These are phyloP conservation scores for Mimas tiliae DNA, from an alignment of 2,888 invertebrate species.

Conservation along the genomic window DNA sequence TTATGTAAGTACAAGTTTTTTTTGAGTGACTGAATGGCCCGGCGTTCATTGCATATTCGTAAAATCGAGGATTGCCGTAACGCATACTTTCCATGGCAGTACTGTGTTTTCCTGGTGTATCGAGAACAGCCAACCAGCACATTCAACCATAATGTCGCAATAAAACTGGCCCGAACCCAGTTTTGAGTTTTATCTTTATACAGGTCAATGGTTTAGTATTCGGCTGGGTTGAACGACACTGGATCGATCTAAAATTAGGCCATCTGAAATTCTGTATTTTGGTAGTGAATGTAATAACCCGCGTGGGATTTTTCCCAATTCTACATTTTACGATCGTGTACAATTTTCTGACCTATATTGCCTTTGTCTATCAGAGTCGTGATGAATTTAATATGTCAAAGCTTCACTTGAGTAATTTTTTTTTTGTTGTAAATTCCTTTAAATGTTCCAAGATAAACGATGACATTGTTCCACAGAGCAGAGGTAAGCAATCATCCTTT, in stretches of 20 bases:
- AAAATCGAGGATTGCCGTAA: too few species aligned
- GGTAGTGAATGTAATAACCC: constrained; percentile 36
- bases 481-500: not conserved
- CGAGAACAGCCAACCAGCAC: not conserved
- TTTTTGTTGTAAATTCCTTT: not conserved
- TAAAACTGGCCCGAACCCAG: constrained; percentile 52
- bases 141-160: constrained; percentile 44
- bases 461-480: constrained; percentile 8
- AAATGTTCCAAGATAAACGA: not conserved
- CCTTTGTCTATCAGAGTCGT: not conserved
- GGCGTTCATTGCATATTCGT: too few species aligned
- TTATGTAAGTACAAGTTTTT: too few species aligned
- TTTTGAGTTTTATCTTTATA: constrained; percentile 59
- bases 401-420: too few species aligned
- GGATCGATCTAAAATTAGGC: constrained; percentile 51
- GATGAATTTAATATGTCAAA: not conserved
- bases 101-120: not conserved
- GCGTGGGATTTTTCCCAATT: constrained; percentile 29
- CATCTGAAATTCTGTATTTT: constrained; percentile 50
- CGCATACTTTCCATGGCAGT: too few species aligned
- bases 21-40: too few species aligned
- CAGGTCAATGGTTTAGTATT: constrained; percentile 63
- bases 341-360: too few species aligned
- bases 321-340: not conserved
- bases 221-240: constrained; percentile 56